Conservation (phyloP, 2,113 vertebrate genomes). For the Oreochromis niloticus region DNA sequence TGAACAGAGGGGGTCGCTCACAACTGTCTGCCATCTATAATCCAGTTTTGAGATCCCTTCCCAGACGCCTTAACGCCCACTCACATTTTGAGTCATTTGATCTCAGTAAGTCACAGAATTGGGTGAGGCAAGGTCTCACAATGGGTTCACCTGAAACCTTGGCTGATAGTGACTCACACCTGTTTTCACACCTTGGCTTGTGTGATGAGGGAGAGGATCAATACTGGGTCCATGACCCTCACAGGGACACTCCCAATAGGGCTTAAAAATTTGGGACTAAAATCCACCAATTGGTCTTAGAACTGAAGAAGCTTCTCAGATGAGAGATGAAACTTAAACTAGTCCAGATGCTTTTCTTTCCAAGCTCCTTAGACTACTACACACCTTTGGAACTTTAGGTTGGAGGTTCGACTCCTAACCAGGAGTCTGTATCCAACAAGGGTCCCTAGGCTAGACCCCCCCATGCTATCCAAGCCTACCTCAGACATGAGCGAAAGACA, state of each 20-base stretch:
- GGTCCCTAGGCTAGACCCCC: neutral
- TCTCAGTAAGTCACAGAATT: neutral
- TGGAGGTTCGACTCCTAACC: too few relatives aligned
- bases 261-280: neutral
- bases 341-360: neutral
- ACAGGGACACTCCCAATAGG: neutral
- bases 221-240: neutral
- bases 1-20: neutral
- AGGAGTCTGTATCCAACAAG: neutral
- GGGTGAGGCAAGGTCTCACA: fast-evolving
- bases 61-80: neutral
- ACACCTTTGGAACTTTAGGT: too few relatives aligned
- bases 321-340: neutral
- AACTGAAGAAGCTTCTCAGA: neutral
- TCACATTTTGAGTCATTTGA: neutral
- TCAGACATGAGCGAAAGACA: neutral
- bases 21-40: neutral
- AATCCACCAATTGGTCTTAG: neutral
- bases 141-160: neutral
- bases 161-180: neutral
- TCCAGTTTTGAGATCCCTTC: neutral
- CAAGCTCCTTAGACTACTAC: neutral
- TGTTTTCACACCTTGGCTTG: neutral
- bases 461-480: neutral
- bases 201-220: fast-evolving